Percentiles rank a stretch among this genome's conserved stretches.
These are phyloP conservation scores for Apus apus DNA, from an alignment of 2,113 vertebrate genomes.

Conservation along the genomic window DNA sequence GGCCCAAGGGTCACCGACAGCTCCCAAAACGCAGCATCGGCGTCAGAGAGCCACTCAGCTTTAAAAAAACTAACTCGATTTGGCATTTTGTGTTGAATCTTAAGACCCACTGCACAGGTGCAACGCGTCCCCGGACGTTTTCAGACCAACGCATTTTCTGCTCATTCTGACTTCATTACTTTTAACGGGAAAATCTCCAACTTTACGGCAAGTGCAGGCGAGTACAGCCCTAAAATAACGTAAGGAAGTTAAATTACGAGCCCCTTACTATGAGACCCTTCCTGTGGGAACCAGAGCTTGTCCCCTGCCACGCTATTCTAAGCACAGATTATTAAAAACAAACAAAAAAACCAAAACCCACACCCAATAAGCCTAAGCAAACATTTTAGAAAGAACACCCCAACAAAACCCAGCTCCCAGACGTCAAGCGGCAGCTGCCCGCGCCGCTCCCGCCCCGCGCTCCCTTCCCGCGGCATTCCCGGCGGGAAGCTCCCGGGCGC, in stretches of 20 bases:
- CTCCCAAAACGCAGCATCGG: neutral
- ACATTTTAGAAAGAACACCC: neutral
- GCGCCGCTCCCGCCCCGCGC: fast-evolving
- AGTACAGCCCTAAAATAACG: fast-evolving
- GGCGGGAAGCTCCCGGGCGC: too few species aligned
- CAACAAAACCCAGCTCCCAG: too few species aligned
- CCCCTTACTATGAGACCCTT: neutral
- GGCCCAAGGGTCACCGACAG: neutral
- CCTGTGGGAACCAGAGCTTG: neutral
- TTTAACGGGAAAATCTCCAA: neutral
- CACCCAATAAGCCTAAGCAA: neutral
- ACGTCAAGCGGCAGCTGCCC: fast-evolving
- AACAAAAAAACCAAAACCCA: neutral
- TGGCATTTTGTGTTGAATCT: neutral
- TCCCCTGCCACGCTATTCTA: neutral
- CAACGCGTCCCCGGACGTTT: neutral
- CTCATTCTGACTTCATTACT: neutral
- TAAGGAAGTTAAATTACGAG: neutral
- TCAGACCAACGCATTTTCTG: neutral
- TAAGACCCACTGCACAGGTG: neutral
- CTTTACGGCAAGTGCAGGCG: neutral
- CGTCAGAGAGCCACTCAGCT: too few species aligned
- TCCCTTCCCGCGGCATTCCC: too few species aligned
- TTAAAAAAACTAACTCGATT: too few species aligned
- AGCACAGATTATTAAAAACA: neutral